These are phyloP conservation scores for Troides oblongomaculatus DNA, from an alignment of 2,888 invertebrate species.

Conservation along the genomic window DNA sequence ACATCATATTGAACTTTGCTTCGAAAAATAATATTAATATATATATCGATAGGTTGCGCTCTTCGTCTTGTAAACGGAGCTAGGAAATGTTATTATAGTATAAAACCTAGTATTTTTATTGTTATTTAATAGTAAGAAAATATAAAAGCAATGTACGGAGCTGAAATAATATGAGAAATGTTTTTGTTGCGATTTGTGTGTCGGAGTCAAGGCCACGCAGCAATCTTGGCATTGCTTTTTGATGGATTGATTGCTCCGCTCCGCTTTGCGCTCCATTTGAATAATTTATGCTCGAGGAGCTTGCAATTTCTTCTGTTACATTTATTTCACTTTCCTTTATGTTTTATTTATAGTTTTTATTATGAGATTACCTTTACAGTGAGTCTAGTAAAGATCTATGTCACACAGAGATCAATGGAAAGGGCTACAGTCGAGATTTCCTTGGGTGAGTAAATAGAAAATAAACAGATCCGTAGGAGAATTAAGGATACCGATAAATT, in stretches of 20 bases:
- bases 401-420: too few relatives aligned
- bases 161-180: neutral
- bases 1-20: too few relatives aligned
- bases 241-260: slow-evolving; percentile 1
- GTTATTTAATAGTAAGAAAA: neutral
- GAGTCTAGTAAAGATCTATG: too few relatives aligned
- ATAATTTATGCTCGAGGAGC: neutral
- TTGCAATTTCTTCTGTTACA: slow-evolving; percentile 2
- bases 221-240: slow-evolving; percentile 1
- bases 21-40: too few relatives aligned
- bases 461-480: too few relatives aligned
- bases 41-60: too few relatives aligned
- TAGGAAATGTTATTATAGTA: too few relatives aligned
- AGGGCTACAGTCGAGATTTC: too few relatives aligned
- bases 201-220: neutral
- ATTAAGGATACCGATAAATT: too few relatives aligned
- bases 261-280: neutral
- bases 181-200: neutral
- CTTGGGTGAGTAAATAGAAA: too few relatives aligned
- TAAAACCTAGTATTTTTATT: neutral
- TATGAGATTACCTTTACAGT: too few relatives aligned
- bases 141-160: neutral
- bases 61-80: too few relatives aligned
- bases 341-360: neutral
- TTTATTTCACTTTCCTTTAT: neutral